Base-by-base conservation (phyloP, 1,140 invertebrate genomes). In the Diachasmimorpha longicaudata region DNA sequence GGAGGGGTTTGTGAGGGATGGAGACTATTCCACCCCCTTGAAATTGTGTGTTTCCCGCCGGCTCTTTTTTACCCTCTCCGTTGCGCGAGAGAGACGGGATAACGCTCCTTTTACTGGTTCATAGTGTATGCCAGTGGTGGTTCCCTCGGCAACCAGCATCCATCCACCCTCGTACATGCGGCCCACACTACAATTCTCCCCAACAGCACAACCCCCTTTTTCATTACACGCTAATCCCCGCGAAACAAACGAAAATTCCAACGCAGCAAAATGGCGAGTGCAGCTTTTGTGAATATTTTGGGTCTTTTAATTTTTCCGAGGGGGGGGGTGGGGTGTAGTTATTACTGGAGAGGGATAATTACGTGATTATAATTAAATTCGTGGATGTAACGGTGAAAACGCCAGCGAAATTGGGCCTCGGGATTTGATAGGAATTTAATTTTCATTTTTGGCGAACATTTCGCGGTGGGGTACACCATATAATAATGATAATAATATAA, bases 311-410 rank as follows among this genome's bases (percentile, higher is more conserved):
- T 11, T 46, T 46, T 46, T 46, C n/a, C 4, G 96, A 95, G 96
- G 96, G 6, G 6, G 2, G 31, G 2, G 44, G 96, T 95, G 96
- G 96, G 6, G 6, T 31, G 31, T 6, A 2, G 6, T 31, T 31
- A 31, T 31, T 6, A 6, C 6, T 31, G 31, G 31, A 3, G 31
- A 31, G 31, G 6, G 31, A 31, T 31, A 31, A 31, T 31, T 31
- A 31, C 6, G 2, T 31, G 31, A 31, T 31, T n/a, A n/a, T n/a
- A n/a, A n/a, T 31, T 31, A 31, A 6, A n/a, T n/a, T n/a, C n/a
- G n/a, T n/a, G 31, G 31, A 31, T 31, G 31, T 31, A 31, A 31
- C 6, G 31, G 31, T 31, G 31, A 31, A 3, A 31, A 31, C 6
- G 6, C 2, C 2, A 31, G 2, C 2, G 6, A 31, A 31, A 31